These are phyloP conservation scores for Chlorops oryzae DNA, from an alignment of 1,140 invertebrate species.

Conservation along the genomic window DNA sequence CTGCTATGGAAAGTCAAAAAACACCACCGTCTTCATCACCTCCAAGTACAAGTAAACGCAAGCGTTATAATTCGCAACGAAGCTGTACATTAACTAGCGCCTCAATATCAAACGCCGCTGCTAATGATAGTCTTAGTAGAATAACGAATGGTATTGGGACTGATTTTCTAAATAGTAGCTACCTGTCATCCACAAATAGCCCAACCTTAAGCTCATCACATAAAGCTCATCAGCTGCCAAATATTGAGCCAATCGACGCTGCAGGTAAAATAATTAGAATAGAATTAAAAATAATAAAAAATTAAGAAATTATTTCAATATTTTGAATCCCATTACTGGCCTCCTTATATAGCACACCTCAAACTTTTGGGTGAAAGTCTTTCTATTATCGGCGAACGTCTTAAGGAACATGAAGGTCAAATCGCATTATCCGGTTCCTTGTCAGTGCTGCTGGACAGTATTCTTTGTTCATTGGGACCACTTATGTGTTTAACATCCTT, in stretches of 20 bases:
- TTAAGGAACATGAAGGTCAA: constrained; percentile 91
- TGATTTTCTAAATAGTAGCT: too few species aligned
- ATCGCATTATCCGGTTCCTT: constrained; percentile 90
- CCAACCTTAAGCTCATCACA: neutral
- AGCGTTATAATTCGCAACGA: too few species aligned
- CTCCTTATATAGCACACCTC: too few species aligned
- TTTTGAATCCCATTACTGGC: too few species aligned
- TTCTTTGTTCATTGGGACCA: constrained; percentile 87
- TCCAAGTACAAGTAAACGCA: neutral
- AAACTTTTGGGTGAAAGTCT: constrained; percentile 89
- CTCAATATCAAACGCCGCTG: too few species aligned
- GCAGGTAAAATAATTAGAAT: too few species aligned
- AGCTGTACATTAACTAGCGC: too few species aligned
- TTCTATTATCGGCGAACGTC: constrained; percentile 83
- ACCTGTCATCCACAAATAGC: constrained; percentile 2
- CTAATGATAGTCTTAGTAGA: too few species aligned
- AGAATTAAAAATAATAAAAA: too few species aligned
- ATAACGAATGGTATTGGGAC: too few species aligned
- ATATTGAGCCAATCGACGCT: constrained; percentile 80
- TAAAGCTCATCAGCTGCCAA: constrained; percentile 48
- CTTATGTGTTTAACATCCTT: constrained; percentile 82
- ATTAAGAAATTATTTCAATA: too few species aligned
- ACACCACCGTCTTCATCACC: neutral
- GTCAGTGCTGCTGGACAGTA: constrained; percentile 88
- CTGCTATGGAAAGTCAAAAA: constrained; percentile 24